These are phyloP conservation scores for Pherbina coryleti DNA, from an alignment of 2,888 invertebrate genomes.

Conservation along the genomic window DNA sequence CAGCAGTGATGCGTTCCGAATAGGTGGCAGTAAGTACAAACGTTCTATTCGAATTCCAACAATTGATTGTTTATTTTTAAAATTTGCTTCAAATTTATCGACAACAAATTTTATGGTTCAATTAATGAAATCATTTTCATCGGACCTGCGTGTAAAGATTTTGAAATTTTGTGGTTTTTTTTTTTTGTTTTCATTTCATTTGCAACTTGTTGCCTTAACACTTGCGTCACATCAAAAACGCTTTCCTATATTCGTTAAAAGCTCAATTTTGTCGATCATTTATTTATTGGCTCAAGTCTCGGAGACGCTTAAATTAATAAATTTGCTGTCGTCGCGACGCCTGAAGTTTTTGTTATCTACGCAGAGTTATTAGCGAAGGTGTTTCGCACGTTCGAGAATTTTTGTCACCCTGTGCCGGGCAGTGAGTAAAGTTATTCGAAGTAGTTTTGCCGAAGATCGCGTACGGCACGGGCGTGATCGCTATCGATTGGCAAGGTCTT, in stretches of 20 bases:
- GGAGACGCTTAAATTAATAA: not conserved
- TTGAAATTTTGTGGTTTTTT: too few species aligned
- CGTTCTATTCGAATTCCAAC: not conserved
- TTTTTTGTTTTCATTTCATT: too few species aligned
- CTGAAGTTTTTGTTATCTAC: conserved; percentile 16
- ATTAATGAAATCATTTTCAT: conserved; percentile 21
- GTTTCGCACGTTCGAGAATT: not conserved
- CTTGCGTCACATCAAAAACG: not conserved
- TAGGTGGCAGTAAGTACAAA: not conserved
- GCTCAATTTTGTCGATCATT: conserved; percentile 13
- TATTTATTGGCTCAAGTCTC: not conserved
- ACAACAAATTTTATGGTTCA: conserved; percentile 7
- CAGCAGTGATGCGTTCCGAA: not conserved
- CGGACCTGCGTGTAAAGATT: not conserved
- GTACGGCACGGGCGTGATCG: not conserved
- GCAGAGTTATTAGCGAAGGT: not conserved
- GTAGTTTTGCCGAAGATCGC: conserved; percentile 21
- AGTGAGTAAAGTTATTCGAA: not conserved
- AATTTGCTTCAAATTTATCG: not conserved
- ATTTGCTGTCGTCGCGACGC: conserved; percentile 2
- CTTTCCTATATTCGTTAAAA: not conserved
- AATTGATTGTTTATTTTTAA: conserved; percentile 10
- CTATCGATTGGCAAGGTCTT: not conserved
- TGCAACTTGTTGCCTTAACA: too few species aligned
- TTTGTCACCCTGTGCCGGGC: not conserved